Base-by-base conservation (phyloP, 2,888 invertebrate species). In the Cartodere bifasciata region DNA sequence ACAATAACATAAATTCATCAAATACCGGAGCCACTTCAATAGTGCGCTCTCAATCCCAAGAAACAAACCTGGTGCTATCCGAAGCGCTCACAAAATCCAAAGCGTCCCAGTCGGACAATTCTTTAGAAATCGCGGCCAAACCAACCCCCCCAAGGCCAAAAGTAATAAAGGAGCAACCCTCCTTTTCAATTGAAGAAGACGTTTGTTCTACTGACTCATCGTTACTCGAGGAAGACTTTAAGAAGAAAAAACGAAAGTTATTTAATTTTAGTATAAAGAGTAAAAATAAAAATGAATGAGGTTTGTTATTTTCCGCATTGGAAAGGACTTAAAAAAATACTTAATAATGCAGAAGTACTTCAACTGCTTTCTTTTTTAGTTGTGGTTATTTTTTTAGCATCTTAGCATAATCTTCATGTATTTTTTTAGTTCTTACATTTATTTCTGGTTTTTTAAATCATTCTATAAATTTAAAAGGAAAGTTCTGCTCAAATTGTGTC, bases 191-290 rank as follows among this genome's bases (percentile, higher is more conserved):
- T 2, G 79, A 77, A 41, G 79, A 79, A 39, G 78, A 79, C 43
- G 60, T 69, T 10, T 63, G 67, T 35, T 78, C 78, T 2, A 79
- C 78, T 0, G 78, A 78, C 50, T 79, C 78, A 0, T 78, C 79
- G 1, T 62, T 74, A 4, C 63, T 73, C 48, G 77, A 77, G 33
- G 76, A 76, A 48, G 75, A 64, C 40, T 49, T 62, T 11, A 63
- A 72, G 32, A 70, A 72, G 20, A 64, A 74, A 37, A 64, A 76
- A 24, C 69, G 76, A 47, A 65, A 77, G 31, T 66, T 75, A 43
- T 70, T 77, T 36, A 72, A 72, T 22, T 76, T 77, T 50, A 59
- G 66, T 1, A 71, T 72, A 51, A 73, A 71, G 45, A 56, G 64
- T 25, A 73, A 73, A 48, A 60, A 65, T 4, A 45, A 45, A 37